These are phyloP conservation scores for Eugnorisma glareosa DNA, from an alignment of 2,888 invertebrate genomes.

Conservation along the genomic window DNA sequence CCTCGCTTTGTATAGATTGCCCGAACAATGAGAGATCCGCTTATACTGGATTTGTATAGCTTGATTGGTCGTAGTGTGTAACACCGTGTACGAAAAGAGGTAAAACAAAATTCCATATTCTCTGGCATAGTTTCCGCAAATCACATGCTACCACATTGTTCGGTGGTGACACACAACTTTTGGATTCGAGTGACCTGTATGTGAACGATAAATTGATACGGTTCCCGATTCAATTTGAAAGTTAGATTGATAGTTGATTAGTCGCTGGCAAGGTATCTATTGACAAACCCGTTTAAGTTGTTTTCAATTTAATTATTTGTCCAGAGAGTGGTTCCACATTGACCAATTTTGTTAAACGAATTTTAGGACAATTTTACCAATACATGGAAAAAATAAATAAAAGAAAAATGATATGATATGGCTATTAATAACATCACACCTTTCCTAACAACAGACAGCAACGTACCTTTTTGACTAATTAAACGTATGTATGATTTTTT, in stretches of 20 bases:
- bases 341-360: neutral
- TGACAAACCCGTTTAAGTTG: neutral
- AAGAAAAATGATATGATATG: neutral
- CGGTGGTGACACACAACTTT: neutral
- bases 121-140: constrained; percentile 1
- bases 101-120: constrained; percentile 4
- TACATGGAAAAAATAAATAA: neutral
- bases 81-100: neutral
- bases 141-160: constrained; percentile 37
- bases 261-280: neutral
- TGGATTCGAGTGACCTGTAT: neutral
- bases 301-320: constrained; percentile 6
- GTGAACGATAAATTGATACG: constrained; percentile 19
- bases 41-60: no score
- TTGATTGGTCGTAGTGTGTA: neutral
- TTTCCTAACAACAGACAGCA: neutral
- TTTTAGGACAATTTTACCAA: neutral
- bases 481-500: neutral
- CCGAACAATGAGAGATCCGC: no score
- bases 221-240: constrained; percentile 36
- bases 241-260: constrained; percentile 26
- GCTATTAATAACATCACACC: neutral
- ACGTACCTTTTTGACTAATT: neutral
- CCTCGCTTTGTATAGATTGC: no score
- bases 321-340: neutral